phyloP scores from a whole-genome alignment of 2,113 vertebrate genomes.

The Ageneiosus marmoratus region DNA sequence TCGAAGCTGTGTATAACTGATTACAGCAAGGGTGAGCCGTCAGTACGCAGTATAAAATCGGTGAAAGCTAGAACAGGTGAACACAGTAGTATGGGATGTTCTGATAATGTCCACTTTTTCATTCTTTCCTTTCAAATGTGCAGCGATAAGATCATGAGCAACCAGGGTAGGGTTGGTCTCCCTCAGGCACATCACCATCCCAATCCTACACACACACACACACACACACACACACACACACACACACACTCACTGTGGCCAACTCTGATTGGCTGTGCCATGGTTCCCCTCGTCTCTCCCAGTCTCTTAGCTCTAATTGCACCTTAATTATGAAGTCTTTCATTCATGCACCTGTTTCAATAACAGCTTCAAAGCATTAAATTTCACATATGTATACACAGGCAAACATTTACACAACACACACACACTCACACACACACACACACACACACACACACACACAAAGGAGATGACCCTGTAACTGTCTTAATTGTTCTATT shows the following conservation, averaged over 20 bases:
- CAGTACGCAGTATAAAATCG: background rate
- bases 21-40: background rate
- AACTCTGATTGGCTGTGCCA: slow-evolving; percentile 33
- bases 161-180: background rate
- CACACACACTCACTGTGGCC: slow-evolving; percentile 25
- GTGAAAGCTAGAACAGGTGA: background rate
- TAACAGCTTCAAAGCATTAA: slow-evolving; percentile 21
- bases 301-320: slow-evolving; percentile 36
- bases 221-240: slow-evolving; percentile 27
- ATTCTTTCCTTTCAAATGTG: slow-evolving; percentile 14
- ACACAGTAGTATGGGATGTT: background rate
- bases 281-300: background rate
- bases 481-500: slow-evolving; percentile 1
- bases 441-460: slow-evolving; percentile 3
- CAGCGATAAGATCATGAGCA: slow-evolving; percentile 18
- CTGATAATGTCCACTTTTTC: background rate
- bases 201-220: background rate
- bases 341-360: slow-evolving; percentile 16
- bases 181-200: background rate
- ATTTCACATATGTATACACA: slow-evolving; percentile 9
- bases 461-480: slow-evolving; percentile 10
- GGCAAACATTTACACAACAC: slow-evolving; percentile 7
- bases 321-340: slow-evolving; percentile 30
- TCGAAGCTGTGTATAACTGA: background rate
- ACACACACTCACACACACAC: background rate